Percentiles rank a stretch among this genome's conserved stretches.
Conservation (phyloP, 2,888 invertebrate species). For the Bibio marci region DNA sequence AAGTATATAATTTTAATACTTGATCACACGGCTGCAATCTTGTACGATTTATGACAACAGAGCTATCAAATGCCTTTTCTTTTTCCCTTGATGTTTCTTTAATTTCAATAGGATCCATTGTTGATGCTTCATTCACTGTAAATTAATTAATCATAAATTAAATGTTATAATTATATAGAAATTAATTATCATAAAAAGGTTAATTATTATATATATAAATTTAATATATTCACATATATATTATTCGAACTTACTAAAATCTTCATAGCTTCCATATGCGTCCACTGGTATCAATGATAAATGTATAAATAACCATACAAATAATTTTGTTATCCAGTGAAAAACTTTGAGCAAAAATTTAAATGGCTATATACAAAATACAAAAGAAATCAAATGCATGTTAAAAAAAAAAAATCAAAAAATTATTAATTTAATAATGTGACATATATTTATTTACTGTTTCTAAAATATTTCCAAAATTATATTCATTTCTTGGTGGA, state of each 20-base stretch:
- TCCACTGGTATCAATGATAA: slow-evolving; percentile 33
- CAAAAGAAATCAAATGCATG: no score
- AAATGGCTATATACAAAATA: slow-evolving; percentile 34
- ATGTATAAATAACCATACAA: slow-evolving; percentile 40
- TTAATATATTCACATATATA: slow-evolving; percentile 30
- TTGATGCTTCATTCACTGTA: slow-evolving; percentile 7
- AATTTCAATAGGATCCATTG: neutral
- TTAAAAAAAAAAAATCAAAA: slow-evolving; percentile 2
- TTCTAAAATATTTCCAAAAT: slow-evolving; percentile 38
- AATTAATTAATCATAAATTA: slow-evolving; percentile 18
- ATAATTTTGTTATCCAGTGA: slow-evolving; percentile 39
- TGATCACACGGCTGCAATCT: slow-evolving; percentile 74
- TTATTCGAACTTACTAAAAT: slow-evolving; percentile 19
- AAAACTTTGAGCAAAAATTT: slow-evolving; percentile 36
- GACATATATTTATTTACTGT: slow-evolving; percentile 34
- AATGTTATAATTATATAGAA: neutral
- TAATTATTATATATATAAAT: neutral
- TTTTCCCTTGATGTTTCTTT: slow-evolving; percentile 25
- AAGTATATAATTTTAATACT: slow-evolving; percentile 38
- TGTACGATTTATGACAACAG: slow-evolving; percentile 55
- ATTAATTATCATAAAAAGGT: neutral
- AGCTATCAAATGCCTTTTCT: slow-evolving; percentile 42
- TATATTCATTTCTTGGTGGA: slow-evolving; percentile 43
- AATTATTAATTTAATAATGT: neutral
- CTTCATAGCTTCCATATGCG: slow-evolving; percentile 20